Percentiles rank a stretch among this genome's conserved stretches.
phyloP scores from a whole-genome alignment of 2,888 invertebrate species.

The Nysson spinosus region DNA sequence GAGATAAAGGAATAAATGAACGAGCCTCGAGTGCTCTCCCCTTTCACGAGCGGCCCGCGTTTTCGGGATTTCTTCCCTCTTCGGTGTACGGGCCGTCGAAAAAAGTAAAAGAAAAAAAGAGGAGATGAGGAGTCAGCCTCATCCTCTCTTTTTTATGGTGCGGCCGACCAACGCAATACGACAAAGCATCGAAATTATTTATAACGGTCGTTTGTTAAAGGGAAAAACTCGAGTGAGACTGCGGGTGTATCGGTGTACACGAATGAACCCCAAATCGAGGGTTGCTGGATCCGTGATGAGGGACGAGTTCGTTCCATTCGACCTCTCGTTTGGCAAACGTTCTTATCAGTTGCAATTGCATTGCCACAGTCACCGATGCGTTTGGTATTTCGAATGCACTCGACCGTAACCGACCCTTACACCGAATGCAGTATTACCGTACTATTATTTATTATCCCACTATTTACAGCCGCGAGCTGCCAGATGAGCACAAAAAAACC shows the following conservation, averaged over 20 bases:
- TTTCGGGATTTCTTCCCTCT: slow-evolving; percentile 54
- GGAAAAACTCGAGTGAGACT: slow-evolving; percentile 59
- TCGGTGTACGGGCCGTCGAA: slow-evolving; percentile 32
- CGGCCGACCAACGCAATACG: slow-evolving; percentile 59
- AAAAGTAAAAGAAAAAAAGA: slow-evolving; percentile 12
- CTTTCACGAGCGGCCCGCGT: slow-evolving; percentile 5
- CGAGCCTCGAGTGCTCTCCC: slow-evolving; percentile 25
- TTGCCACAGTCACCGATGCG: slow-evolving; percentile 19
- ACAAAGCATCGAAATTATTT: slow-evolving; percentile 68
- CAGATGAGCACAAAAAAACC: slow-evolving; percentile 69
- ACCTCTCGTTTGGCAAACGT: slow-evolving; percentile 56
- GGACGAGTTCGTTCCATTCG: slow-evolving; percentile 23
- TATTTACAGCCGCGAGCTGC: slow-evolving; percentile 70
- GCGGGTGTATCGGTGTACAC: slow-evolving; percentile 14
- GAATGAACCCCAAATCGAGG: slow-evolving; percentile 33
- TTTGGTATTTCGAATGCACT: slow-evolving; percentile 21
- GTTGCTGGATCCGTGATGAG: slow-evolving; percentile 40
- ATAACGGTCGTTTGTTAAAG: slow-evolving; percentile 70
- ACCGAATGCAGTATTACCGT: slow-evolving; percentile 47
- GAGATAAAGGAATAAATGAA: slow-evolving; percentile 54
- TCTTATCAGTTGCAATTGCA: slow-evolving; percentile 56
- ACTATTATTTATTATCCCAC: slow-evolving; percentile 68
- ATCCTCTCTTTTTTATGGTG: slow-evolving; percentile 42
- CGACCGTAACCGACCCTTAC: slow-evolving; percentile 1
- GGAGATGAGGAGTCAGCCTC: slow-evolving; percentile 20